Evolutionary conservation across 2,113 vertebrate genomes (phyloP).

Genomic region (Catagonus wagneri): DNA sequence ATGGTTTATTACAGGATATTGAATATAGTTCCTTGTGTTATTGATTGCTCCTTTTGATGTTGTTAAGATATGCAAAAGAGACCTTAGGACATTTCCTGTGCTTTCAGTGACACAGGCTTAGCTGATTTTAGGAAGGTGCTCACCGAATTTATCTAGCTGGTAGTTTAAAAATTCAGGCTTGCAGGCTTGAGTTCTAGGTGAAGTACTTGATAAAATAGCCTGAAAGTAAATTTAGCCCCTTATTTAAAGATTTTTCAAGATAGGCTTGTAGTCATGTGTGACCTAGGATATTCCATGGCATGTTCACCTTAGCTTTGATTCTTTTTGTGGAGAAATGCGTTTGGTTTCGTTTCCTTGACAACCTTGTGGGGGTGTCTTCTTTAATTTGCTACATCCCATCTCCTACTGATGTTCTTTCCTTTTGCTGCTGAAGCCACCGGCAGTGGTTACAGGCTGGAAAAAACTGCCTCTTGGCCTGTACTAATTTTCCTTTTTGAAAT

Average conservation of each 20-base stretch:
- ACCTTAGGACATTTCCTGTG: neutral
- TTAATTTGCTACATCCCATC: slow-evolving; percentile 53
- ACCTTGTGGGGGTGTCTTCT: slow-evolving; percentile 73
- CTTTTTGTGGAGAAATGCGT: slow-evolving; percentile 12
- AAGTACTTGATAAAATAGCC: neutral
- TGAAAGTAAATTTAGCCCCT: neutral
- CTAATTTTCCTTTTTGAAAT: neutral
- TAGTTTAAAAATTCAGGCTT: neutral
- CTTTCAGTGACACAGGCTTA: neutral
- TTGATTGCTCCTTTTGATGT: neutral
- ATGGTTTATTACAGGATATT: too few relatives aligned
- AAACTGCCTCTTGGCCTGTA: neutral
- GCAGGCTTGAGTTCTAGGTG: neutral
- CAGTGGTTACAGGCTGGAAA: neutral
- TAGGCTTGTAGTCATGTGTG: neutral
- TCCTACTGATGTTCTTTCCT: slow-evolving; percentile 14
- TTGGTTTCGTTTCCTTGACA: slow-evolving; percentile 76
- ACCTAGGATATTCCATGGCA: neutral
- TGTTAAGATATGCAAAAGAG: neutral
- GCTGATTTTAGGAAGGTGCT: neutral
- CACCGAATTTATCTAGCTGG: neutral
- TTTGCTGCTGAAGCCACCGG: neutral
- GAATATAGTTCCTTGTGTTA: too few relatives aligned
- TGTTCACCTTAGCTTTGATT: neutral
- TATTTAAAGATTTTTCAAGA: neutral